These are phyloP conservation scores for Corapipo altera DNA, from an alignment of 2,113 vertebrate species.

Conservation along the genomic window DNA sequence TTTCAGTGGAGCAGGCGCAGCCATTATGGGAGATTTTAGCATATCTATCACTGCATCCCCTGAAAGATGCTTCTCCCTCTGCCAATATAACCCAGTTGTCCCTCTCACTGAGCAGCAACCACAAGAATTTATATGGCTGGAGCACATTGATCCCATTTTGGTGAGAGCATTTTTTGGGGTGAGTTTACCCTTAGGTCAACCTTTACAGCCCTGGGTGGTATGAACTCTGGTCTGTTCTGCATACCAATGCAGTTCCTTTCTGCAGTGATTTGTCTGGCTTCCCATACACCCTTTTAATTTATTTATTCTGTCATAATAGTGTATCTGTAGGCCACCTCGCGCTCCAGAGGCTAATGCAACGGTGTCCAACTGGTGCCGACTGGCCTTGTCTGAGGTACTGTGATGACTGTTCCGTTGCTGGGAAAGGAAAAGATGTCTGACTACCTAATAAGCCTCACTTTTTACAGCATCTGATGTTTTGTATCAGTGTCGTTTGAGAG, in stretches of 20 bases:
- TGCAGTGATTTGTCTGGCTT: not conserved
- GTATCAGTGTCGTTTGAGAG: conserved; percentile 71
- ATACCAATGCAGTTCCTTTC: not conserved
- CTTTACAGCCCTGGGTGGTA: not conserved
- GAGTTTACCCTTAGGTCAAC: not conserved
- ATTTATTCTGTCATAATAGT: not conserved
- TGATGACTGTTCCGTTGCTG: not conserved
- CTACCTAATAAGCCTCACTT: conserved; percentile 55
- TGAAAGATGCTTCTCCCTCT: too few species aligned
- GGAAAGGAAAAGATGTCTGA: conserved; percentile 17
- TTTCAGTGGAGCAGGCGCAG: not conserved
- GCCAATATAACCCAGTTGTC: too few species aligned
- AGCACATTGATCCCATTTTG: not conserved
- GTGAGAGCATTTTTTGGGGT: not conserved
- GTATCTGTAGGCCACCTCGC: not conserved
- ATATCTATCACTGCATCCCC: rapidly evolving
- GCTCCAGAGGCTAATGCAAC: not conserved
- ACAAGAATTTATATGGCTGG: not conserved
- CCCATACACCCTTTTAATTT: not conserved
- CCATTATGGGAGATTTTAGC: not conserved
- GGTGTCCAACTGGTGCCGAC: not conserved
- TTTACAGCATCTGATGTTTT: conserved; percentile 64
- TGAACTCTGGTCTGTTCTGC: not conserved
- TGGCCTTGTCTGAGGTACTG: not conserved
- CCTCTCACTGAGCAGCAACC: not conserved